Evolutionary conservation across 2,888 invertebrate genomes (phyloP).

Genomic region (Eretmocerus hayati): DNA sequence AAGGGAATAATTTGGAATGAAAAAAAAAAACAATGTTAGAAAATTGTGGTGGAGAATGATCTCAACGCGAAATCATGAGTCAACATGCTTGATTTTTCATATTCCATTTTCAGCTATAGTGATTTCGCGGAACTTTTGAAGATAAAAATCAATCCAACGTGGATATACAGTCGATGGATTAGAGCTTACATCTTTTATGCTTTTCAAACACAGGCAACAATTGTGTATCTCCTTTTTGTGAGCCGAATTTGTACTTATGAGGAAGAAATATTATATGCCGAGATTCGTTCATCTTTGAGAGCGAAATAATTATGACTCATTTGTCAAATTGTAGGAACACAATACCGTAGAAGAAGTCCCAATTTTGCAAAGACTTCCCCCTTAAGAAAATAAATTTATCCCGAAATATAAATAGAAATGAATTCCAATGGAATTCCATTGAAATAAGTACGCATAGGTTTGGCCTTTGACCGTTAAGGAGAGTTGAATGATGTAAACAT

Average conservation of each 20-base stretch:
- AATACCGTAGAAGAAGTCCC: slow-evolving; percentile 20
- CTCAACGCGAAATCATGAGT: no score
- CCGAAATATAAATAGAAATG: slow-evolving; percentile 3
- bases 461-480: no score
- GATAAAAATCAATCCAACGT: no score
- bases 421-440: no score
- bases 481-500: no score
- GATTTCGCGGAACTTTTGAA: no score
- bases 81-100: no score
- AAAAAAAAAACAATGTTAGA: background rate
- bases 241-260: background rate
- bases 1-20: background rate
- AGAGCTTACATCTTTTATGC: no score
- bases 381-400: slow-evolving; percentile 7
- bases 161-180: no score
- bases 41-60: no score
- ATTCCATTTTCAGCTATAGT: no score
- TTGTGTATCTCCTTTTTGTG: background rate
- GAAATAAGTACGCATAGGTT: no score
- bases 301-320: slow-evolving; percentile 21
- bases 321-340: slow-evolving; percentile 22
- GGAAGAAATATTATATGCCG: slow-evolving; percentile 11
- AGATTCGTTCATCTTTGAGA: slow-evolving; percentile 16
- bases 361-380: slow-evolving; percentile 19
- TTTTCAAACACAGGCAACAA: background rate